A percentile compares a stretch with the other conserved stretches of the same genome.
Evolutionary conservation across 2,888 invertebrate species (phyloP).

Genomic region (Tipula helvola): DNA sequence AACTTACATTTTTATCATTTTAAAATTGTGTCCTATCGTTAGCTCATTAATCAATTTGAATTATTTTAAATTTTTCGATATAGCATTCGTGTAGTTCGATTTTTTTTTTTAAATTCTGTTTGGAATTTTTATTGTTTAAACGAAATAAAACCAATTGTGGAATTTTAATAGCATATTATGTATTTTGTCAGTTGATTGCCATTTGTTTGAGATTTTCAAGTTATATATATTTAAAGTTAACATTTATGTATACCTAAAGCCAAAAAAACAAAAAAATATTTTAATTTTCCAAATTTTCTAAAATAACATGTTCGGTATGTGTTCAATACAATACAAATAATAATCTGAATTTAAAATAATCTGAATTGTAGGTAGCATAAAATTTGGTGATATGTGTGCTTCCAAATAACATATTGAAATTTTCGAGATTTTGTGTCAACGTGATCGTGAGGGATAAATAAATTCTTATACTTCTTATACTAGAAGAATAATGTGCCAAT

Average conservation of each 20-base stretch:
- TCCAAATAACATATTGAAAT: too few species aligned
- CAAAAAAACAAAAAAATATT: background rate
- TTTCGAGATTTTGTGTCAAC: too few species aligned
- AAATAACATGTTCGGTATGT: background rate
- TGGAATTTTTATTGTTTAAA: slow-evolving; percentile 4
- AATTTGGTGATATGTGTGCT: background rate
- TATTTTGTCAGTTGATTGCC: background rate
- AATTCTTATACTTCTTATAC: too few species aligned
- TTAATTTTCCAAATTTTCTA: background rate
- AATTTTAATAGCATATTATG: background rate
- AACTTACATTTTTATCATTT: background rate
- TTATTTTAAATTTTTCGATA: background rate
- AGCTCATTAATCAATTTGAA: background rate
- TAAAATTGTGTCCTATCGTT: background rate
- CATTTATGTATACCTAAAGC: background rate
- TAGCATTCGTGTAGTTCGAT: background rate
- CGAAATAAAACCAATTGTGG: background rate
- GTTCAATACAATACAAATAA: background rate
- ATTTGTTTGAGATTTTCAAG: background rate
- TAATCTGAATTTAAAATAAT: background rate
- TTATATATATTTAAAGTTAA: background rate
- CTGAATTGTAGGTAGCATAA: background rate
- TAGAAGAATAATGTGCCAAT: too few species aligned
- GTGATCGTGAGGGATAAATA: too few species aligned
- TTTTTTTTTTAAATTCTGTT: background rate